A percentile compares a stretch with the other conserved stretches of the same genome.
These are phyloP conservation scores for Cinara cedri DNA, from an alignment of 2,888 invertebrate species.

Conservation along the genomic window DNA sequence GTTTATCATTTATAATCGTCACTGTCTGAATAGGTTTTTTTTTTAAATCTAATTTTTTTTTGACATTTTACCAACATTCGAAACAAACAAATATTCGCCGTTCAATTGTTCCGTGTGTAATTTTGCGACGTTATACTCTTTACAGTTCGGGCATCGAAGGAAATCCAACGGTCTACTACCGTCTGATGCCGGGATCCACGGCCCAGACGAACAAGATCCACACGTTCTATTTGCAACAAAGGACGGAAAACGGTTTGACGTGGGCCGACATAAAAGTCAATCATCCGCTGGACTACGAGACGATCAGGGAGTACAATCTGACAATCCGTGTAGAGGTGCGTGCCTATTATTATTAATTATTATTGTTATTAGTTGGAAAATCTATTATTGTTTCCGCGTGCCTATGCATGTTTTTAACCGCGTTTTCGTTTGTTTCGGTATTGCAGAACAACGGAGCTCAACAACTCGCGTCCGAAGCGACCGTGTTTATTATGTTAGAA, in stretches of 20 bases:
- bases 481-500: conserved; percentile 89
- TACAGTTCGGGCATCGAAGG: conserved; percentile 91
- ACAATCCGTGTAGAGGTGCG: conserved; percentile 93
- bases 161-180: conserved; percentile 94
- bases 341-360: not conserved
- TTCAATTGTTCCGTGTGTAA: not conserved
- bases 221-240: conserved; percentile 93
- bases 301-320: conserved; percentile 92
- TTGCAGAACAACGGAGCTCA: conserved; percentile 91
- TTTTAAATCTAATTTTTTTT: not conserved
- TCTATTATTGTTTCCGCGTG: not conserved
- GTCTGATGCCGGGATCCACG: conserved; percentile 92
- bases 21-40: not conserved
- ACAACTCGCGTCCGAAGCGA: conserved; percentile 92
- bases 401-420: not conserved
- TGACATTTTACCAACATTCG: too few relatives aligned
- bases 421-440: conserved; percentile 20
- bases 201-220: conserved; percentile 95
- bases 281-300: conserved; percentile 93
- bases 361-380: too few relatives aligned
- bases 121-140: conserved; percentile 1
- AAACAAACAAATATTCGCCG: not conserved
- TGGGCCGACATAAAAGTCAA: conserved; percentile 97
- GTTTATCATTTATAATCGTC: conserved; percentile 44
- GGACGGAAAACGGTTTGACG: conserved; percentile 88